Base-by-base conservation (phyloP, 2,888 invertebrate genomes). In the Diarsia brunnea region DNA sequence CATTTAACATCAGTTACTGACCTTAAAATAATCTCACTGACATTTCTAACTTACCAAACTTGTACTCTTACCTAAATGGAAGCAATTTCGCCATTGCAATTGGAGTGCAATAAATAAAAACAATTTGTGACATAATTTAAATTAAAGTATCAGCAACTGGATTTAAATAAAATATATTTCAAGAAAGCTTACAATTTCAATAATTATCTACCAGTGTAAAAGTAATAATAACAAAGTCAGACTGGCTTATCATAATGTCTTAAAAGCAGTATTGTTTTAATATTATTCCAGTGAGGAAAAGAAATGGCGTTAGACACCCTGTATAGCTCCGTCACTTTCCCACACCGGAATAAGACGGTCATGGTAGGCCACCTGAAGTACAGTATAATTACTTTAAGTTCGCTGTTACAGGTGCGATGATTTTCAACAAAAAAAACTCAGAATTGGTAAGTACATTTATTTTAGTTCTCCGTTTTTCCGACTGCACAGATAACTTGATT, bases 21-120 rank as follows among this genome's bases (percentile, higher is more conserved):
- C 87, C 85, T 86, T 82, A 82, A 73, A 80, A 75, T 81, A 85
- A 83, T 84, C 79, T 81, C 69, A 70, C 75, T 91, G 90, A 88
- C 89, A 91, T 91, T 91, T 89, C 63, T 76, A 78, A 72, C 64
- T 69, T 49, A 74, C 66, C 73, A 81, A 86, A 87, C 87, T 79
- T 74, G 84, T 83, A 73, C 43, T 83, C 69, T 38, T 19, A 60
- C 27, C 0, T 16, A 14, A 21, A 67, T 63, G 81, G 74, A 73
- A 75, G 77, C 63, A 69, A 67, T 58, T n/a, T 51, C 53, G 49
- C 47, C 47, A 8, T 60, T 51, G 63, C 69, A 70, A 66, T 14
- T 21, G n/a, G 47, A 53, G 19, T 69, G 47, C 38, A 43, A 47
- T 63, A 27, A 43, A 27, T 49, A n/a, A 12, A 3, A 69, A 38